Evolutionary conservation across 2,888 invertebrate genomes (phyloP), one percentile per base, ranked within the genome.

Genomic region (Clunio marinus): DNA sequence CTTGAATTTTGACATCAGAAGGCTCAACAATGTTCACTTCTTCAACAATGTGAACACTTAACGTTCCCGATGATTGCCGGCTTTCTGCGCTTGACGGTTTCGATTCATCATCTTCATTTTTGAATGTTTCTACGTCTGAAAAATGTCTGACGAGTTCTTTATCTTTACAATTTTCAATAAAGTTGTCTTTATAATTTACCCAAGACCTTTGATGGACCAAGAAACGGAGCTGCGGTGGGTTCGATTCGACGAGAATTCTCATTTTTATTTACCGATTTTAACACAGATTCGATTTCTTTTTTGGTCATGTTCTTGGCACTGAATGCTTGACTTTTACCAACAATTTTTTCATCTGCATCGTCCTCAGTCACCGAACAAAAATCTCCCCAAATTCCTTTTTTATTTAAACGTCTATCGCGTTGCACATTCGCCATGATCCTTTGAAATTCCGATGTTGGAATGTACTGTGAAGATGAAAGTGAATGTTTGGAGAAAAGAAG

Each of bases 1-100:
- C 65, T 66, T 66, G 51, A 66, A 66, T 35, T 55, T 66, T 24
- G 25, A 7, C 10, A 25, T n/a, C 25, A 24, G 45, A n/a, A 13
- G 22, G 35, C n/a, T n/a, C 17, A 22, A 20, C 27, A 32, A 35
- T 55, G 35, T 66, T 45, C 13, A 66, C 32, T 27, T 17, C 66
- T 15, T 66, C 66, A 5, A 46, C 28, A 7, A 66, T 55, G 28
- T 51, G 51, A 22, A 55, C 13, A 35, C 51, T 66, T n/a, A n/a
- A n/a, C n/a, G n/a, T n/a, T n/a, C n/a, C 22, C 13, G 2, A 55
- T 35, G 28, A 15, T 17, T 35, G 59, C 28, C n/a, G 35, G 13
- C 15, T 59, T 32, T 17, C 17, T 35, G 59, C 7, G 2, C 15
- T 59, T 4, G 32, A 59, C 20, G 41, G 24, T n/a, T 63, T 46